Evolutionary conservation across 2,888 invertebrate species (phyloP).

Genomic region (Crematogaster levior): DNA sequence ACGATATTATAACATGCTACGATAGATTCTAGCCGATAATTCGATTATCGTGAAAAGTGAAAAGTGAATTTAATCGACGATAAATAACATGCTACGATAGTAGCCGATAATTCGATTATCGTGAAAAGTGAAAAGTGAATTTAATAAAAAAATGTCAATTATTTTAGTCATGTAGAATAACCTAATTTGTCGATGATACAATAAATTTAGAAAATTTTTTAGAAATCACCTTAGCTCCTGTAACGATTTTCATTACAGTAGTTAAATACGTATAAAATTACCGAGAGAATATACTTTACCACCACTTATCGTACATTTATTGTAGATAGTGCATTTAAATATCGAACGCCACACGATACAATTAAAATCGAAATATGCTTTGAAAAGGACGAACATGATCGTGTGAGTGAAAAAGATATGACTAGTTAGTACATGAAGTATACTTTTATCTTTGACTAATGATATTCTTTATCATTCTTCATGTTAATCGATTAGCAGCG

Average conservation of each 20-base stretch:
- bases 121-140: background rate
- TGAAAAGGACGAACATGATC: background rate
- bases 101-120: background rate
- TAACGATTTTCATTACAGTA: background rate
- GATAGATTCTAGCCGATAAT: background rate
- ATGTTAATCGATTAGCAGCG: conserved; percentile 8
- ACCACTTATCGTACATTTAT: background rate
- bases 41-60: background rate
- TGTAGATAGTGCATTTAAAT: background rate
- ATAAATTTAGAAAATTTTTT: background rate
- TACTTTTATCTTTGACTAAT: no score
- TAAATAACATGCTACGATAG: background rate
- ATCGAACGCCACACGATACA: background rate
- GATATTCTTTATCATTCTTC: background rate
- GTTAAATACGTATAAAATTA: background rate
- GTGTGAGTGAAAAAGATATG: background rate
- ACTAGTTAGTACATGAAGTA: no score
- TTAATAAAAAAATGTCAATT: background rate
- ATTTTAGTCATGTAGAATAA: background rate
- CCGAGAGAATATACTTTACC: background rate
- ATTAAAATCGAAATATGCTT: background rate
- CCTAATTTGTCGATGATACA: background rate
- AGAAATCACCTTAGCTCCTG: background rate
- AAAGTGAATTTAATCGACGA: background rate
- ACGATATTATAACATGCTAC: background rate